Conservation (phyloP, 2,113 vertebrate species). For the Chlorodrepanis virens region DNA sequence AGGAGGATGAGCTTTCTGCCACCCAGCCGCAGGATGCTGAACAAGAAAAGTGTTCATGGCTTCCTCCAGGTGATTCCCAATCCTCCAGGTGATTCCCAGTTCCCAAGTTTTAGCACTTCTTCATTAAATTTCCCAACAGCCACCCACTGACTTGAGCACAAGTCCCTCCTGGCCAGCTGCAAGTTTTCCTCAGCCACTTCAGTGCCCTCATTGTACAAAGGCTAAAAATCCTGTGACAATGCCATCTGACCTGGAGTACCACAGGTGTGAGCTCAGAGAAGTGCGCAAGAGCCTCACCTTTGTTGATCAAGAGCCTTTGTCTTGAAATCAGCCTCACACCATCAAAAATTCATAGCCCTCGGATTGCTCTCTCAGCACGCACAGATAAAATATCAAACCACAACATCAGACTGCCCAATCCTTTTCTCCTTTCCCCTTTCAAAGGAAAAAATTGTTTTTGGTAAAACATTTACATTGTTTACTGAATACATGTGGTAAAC, state of each 20-base stretch:
- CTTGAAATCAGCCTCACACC: neutral
- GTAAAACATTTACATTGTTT: neutral
- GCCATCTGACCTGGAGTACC: neutral
- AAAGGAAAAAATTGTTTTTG: neutral
- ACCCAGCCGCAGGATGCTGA: neutral
- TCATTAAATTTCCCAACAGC: neutral
- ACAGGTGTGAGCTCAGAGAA: neutral
- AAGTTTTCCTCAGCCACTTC: neutral
- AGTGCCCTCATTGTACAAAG: neutral
- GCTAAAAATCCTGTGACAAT: neutral
- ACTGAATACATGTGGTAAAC: neutral
- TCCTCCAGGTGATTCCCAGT: too few relatives aligned
- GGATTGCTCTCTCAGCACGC: neutral
- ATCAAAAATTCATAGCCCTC: neutral
- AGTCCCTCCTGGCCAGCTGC: neutral
- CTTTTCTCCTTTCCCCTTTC: neutral
- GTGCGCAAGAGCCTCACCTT: neutral
- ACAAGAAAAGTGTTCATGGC: neutral
- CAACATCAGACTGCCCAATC: neutral
- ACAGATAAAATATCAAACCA: neutral
- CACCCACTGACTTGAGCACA: neutral
- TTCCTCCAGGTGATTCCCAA: neutral
- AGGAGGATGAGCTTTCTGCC: neutral
- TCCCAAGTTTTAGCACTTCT: neutral
- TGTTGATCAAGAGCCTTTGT: neutral